Evolutionary conservation across 2,113 vertebrate genomes (phyloP).

Genomic region (Hydropotes inermis): DNA sequence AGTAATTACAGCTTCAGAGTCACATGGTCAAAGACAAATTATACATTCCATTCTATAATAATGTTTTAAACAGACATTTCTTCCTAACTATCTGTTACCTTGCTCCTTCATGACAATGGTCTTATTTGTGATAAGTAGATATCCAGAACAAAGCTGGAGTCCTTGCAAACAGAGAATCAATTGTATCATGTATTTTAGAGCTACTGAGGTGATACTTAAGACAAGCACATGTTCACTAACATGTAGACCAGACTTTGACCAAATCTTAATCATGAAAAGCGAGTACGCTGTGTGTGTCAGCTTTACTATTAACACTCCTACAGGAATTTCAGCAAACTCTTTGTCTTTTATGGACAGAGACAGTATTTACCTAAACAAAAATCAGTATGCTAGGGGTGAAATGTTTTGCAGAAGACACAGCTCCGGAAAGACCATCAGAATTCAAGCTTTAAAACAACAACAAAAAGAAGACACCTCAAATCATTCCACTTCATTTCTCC

Average conservation of each 20-base stretch:
- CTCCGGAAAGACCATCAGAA: not conserved
- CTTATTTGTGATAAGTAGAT: constrained; percentile 12
- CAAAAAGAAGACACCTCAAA: not conserved
- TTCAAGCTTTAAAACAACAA: not conserved
- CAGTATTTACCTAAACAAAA: not conserved
- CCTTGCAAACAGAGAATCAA: constrained; percentile 41
- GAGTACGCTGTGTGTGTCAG: not conserved
- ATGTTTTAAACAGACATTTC: constrained; percentile 40
- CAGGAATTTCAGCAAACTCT: not conserved
- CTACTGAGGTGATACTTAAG: not conserved
- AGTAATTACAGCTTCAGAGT: constrained; percentile 31
- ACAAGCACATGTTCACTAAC: not conserved
- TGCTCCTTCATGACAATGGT: constrained; percentile 37
- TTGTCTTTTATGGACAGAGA: not conserved
- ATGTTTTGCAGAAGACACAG: not conserved
- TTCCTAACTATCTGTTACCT: not conserved
- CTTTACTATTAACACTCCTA: not conserved
- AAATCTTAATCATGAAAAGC: not conserved
- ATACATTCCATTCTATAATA: not conserved
- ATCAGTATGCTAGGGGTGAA: not conserved
- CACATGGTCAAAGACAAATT: not conserved
- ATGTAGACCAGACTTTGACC: not conserved
- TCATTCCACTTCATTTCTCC: not conserved
- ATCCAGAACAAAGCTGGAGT: not conserved
- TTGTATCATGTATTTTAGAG: not conserved